Evolutionary conservation across 1,140 invertebrate genomes (phyloP).

Genomic region (Ladona fulva): DNA sequence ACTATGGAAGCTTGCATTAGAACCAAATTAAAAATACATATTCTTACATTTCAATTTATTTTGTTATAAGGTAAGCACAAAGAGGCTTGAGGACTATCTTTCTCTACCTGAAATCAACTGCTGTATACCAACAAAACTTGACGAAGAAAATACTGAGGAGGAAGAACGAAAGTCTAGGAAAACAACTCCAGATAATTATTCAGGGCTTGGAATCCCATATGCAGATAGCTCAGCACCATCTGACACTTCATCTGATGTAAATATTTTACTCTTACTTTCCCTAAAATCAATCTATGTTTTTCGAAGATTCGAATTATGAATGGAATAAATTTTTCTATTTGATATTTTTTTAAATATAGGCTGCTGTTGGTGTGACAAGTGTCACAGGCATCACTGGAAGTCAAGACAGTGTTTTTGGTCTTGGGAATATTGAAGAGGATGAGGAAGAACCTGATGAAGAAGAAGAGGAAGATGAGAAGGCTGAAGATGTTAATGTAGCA

Average conservation of each 20-base stretch:
- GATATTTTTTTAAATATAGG: too few relatives aligned
- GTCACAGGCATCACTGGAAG: slow-evolving; percentile 4
- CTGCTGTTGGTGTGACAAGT: not conserved
- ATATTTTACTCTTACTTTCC: not conserved
- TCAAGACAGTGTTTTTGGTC: slow-evolving; percentile 34
- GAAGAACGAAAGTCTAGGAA: not conserved
- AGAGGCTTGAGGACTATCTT: slow-evolving; percentile 56
- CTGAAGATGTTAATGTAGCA: slow-evolving; percentile 30
- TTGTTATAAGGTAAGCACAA: slow-evolving; percentile 51
- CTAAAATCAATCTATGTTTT: too few relatives aligned
- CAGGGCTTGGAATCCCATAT: not conserved
- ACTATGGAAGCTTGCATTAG: too few relatives aligned
- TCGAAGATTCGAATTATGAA: too few relatives aligned
- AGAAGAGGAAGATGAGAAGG: slow-evolving; percentile 29
- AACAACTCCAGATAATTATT: not conserved
- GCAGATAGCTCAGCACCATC: not conserved
- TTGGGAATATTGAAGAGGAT: slow-evolving; percentile 37
- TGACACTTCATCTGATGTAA: not conserved
- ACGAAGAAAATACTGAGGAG: not conserved
- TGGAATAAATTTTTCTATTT: too few relatives aligned
- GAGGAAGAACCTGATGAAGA: slow-evolving; percentile 35
- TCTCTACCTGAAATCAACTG: slow-evolving; percentile 46
- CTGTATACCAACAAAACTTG: not conserved
- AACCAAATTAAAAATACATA: slow-evolving; percentile 17
- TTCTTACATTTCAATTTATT: slow-evolving; percentile 28